Evolutionary conservation across 2,888 invertebrate genomes (phyloP), one percentile per base, ranked within the genome.

Genomic region (Idaea straminata): DNA sequence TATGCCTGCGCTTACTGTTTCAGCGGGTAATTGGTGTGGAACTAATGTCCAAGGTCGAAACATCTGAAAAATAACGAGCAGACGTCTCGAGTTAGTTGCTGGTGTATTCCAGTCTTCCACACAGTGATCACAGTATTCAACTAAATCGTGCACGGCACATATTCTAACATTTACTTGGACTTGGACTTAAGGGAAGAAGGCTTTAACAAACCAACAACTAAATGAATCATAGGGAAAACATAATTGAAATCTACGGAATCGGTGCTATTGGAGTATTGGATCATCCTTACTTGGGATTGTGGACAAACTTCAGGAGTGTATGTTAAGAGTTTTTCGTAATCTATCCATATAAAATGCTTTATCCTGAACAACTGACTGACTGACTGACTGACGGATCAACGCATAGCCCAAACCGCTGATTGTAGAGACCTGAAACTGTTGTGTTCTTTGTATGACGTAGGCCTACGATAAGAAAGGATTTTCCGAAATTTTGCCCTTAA

Each of bases 51-150:
- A 92, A 84, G 91, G 91, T 83, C 88, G 89, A 87, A 92, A 89
- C 83, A 92, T 92, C 92, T 92, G 92, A 91, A 92, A 90, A 91
- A 90, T 78, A 91, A 91, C 77, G 91, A 92, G 89, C 88, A 91
- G 88, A 91, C 85, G 83, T 78, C 82, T 83, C 82, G 86, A 79
- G 80, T 92, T 91, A 91, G 85, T 89, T 83, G 85, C 87, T 85
- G 87, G 86, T 83, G 83, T 82, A 83, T 82, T 84, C 75, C 75
- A 83, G 79, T 79, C 83, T 83, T 83, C 80, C 84, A 82, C 81
- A 68, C 77, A 79, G 74, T 75, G 76, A 73, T 74, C 70, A 62
- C 61, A 61, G 59, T 66, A 67, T 65, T 64, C 63, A 57, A 63
- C 38, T 15, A 10, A 64, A 66, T 34, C 57, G 15, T 62, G 67